Conservation (phyloP, 2,888 invertebrate genomes). For the Eubasilissa splendida region DNA sequence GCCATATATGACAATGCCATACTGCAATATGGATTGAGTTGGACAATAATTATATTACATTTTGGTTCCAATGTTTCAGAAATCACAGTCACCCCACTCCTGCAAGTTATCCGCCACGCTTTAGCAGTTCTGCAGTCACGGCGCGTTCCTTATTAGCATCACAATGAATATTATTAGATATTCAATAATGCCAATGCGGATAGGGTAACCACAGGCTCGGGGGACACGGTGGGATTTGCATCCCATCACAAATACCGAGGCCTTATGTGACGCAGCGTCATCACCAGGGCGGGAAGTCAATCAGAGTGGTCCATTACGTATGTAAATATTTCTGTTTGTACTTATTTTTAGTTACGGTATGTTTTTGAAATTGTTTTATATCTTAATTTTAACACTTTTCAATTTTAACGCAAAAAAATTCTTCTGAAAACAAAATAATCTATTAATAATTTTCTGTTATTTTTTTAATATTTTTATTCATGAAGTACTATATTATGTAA, state of each 20-base stretch:
- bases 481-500: too few relatives aligned
- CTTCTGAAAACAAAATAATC: too few relatives aligned
- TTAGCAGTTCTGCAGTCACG: slow-evolving; percentile 4
- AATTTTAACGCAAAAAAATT: too few relatives aligned
- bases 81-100: not conserved
- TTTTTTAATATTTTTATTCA: too few relatives aligned
- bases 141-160: slow-evolving; percentile 43
- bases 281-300: not conserved
- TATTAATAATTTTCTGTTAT: too few relatives aligned
- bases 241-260: slow-evolving; percentile 8
- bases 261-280: not conserved
- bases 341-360: too few relatives aligned
- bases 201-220: slow-evolving; percentile 13
- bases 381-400: too few relatives aligned
- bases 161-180: slow-evolving; percentile 51
- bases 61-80: not conserved
- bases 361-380: too few relatives aligned
- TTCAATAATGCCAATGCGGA: slow-evolving; percentile 48
- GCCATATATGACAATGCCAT: too few relatives aligned
- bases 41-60: not conserved
- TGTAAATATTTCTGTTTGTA: too few relatives aligned
- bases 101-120: slow-evolving; percentile 11
- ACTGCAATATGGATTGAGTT: too few relatives aligned
- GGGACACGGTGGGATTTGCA: slow-evolving; percentile 2
- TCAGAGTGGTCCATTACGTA: too few relatives aligned